Evolutionary conservation across 1,140 invertebrate species (phyloP), one percentile per base, ranked within the genome.

Genomic region (Drepana arcuata): DNA sequence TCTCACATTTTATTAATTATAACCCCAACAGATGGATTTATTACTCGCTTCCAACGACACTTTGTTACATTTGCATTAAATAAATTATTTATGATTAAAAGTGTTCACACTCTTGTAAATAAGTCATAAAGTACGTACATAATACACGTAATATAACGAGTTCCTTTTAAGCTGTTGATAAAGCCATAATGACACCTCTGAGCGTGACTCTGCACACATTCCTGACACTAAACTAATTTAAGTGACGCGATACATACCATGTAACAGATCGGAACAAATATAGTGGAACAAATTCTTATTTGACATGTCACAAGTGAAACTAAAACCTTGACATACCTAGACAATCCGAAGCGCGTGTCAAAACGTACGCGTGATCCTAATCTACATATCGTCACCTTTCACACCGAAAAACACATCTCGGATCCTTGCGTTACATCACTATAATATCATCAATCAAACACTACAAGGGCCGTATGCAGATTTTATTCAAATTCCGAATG

Each of bases 381-480:
- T 78, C 71, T 73, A 49, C 73, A 74, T 74, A 78, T 36, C 53
- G 67, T 73, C 64, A 73, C 73, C 69, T 78, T 75, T 78, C 58
- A 67, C 53, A 65, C 49, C 46, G 45, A 33, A 45, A 59, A n/a
- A n/a, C n/a, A 56, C 38, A 58, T 44, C 51, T 52, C 53, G 36
- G 48, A 72, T 69, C 63, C 53, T 59, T 50, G 37, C 46, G 23
- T 65, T 59, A 53, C 62, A 48, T 59, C 58, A 66, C 42, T 26
- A 51, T 57, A 65, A 65, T 57, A 60, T 60, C 58, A 59, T 62
- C 52, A 58, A 61, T 63, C 54, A 60, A 59, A 53, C 42, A 60
- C 46, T 58, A 59, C 55, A 59, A 64, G 54, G 49, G 41, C 35
- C 49, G 33, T 59, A 67, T 64, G 60, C 63, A 61, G 57, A 67